phyloP scores from a whole-genome alignment of 2,797 vertebrate genomes.

The Astyanax mexicanus region DNA sequence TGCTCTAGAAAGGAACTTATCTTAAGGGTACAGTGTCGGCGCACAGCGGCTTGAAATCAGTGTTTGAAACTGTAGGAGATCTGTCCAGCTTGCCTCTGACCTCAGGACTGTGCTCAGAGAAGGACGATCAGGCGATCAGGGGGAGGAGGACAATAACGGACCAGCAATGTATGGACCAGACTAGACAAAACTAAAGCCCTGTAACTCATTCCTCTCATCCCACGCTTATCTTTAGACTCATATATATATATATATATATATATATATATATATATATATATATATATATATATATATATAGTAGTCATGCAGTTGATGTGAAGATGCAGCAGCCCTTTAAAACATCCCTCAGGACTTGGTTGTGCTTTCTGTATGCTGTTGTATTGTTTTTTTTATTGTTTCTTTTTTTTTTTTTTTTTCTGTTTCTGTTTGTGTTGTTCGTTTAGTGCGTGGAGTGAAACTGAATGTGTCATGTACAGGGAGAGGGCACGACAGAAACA shows the following conservation, averaged over 20 bases:
- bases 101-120: conserved; percentile 74
- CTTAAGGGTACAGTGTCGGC: not conserved
- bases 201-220: conserved; percentile 59
- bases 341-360: conserved; percentile 33
- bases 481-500: conserved; percentile 37
- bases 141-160: conserved; percentile 31
- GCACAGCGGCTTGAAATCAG: conserved; percentile 28
- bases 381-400: too few species aligned
- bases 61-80: conserved; percentile 48
- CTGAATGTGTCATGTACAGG: conserved; percentile 12
- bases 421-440: conserved; percentile 23
- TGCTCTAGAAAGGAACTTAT: not conserved
- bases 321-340: conserved; percentile 77
- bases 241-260: too few species aligned
- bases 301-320: conserved; percentile 49
- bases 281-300: too few species aligned
- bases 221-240: conserved; percentile 63
- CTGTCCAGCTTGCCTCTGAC: conserved; percentile 45
- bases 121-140: conserved; percentile 68
- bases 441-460: conserved; percentile 14
- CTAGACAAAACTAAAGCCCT: conserved; percentile 61
- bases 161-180: conserved; percentile 57
- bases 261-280: too few species aligned
- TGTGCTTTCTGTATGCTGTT: not conserved
- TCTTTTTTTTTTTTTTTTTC: too few species aligned